Evolutionary conservation across 2,888 invertebrate species (phyloP), one percentile per base, ranked within the genome.

Genomic region (Fragum sueziense): DNA sequence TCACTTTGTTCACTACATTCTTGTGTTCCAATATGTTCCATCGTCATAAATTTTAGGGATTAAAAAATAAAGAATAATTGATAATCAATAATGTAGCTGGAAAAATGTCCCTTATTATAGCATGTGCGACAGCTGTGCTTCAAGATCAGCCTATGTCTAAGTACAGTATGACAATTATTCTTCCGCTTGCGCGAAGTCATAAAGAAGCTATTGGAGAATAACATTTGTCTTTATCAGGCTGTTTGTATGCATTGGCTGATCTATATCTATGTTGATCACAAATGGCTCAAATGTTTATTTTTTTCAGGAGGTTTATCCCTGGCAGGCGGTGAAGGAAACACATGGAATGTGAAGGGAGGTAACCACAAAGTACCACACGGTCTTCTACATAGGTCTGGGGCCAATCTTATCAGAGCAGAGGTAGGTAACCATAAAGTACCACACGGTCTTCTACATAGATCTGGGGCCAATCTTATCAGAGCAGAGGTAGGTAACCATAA

Each of bases 271-370:
- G 17, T 17, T 41, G 41, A 17, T 11, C 17, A 41, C 62, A 62
- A 41, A 41, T 41, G 41, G 41, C 41, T 11, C 9, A 41, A 41
- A 6, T 70, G 33, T 1, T 22, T 34, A 25, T 25, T 1, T 22
- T 20, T 89, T 87, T 37, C 87, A 94, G 94, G 94, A 72, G 88
- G 90, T 74, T 93, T 95, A 0, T 94, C 95, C 1, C 84, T 95
- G 72, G 95, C 95, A 70, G 95, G 95, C 17, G 94, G 94, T 20
- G 93, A 93, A 33, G 90, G 91, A 33, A 93, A 93, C 22, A 90
- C 95, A 54, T 95, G 95, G 95, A 92, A 95, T 29, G 94, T 96
- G 6, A 92, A 94, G 84, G 95, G 95, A 61, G 96, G 95, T 62
- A 96, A 96, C 88, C 47, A 47, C 47, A 47, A 86, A 41, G 83